Evolutionary conservation across 1,140 invertebrate species (phyloP).

Genomic region (Sipha flava): DNA sequence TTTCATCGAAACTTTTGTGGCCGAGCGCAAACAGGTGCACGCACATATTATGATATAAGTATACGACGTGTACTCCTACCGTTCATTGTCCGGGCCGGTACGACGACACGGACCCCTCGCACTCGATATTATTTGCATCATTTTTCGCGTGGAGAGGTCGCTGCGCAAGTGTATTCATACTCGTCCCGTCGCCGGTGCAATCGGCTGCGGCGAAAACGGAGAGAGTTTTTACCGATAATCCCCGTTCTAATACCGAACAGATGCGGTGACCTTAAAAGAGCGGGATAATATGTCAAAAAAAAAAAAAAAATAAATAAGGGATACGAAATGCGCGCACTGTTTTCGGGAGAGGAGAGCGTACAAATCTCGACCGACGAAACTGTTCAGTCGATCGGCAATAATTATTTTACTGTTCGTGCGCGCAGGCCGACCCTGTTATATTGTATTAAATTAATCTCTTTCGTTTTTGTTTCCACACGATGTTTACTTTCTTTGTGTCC

Average conservation of each 20-base stretch:
- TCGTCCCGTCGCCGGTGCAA: neutral
- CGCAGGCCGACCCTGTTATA: neutral
- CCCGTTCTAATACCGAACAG: constrained; percentile 27
- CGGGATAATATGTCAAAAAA: constrained; percentile 15
- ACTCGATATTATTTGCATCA: constrained; percentile 27
- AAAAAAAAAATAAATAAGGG: constrained; percentile 7
- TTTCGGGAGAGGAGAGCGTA: too few species aligned
- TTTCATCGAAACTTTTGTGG: constrained; percentile 4
- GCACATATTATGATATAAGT: neutral
- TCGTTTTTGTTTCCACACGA: neutral
- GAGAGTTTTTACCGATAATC: constrained; percentile 28
- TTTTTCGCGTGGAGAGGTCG: neutral
- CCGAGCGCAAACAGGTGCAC: constrained; percentile 2
- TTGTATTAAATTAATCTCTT: constrained; percentile 21
- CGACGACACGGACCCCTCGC: neutral
- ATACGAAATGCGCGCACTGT: neutral
- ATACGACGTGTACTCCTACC: neutral
- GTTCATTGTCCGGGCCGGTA: neutral
- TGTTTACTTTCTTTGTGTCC: neutral
- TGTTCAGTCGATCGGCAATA: constrained; percentile 9
- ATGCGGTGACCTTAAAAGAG: constrained; percentile 30
- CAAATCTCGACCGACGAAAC: neutral
- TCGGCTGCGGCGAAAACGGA: neutral
- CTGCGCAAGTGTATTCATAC: neutral
- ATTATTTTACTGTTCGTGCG: neutral